Conservation (phyloP, 2,797 vertebrate species). For the Picus viridis region DNA sequence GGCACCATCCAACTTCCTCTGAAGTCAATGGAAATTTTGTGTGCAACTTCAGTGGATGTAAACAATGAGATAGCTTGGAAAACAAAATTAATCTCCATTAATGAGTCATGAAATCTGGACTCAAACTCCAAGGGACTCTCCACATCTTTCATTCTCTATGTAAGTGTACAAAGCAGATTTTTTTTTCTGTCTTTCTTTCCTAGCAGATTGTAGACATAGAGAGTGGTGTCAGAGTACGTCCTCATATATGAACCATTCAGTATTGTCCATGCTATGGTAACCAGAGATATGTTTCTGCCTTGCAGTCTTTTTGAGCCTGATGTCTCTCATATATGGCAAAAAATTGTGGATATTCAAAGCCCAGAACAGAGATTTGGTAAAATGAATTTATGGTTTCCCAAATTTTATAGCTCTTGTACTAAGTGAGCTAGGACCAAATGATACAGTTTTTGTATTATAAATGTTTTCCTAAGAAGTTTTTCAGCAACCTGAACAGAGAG, state of each 20-base stretch:
- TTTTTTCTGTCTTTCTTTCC: neutral
- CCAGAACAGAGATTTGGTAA: neutral
- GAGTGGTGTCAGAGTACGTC: rapidly evolving
- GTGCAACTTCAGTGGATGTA: constrained; percentile 1
- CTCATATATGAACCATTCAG: neutral
- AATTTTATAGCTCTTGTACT: neutral
- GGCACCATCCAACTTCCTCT: constrained; percentile 39
- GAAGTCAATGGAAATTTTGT: constrained; percentile 48
- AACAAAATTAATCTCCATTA: neutral
- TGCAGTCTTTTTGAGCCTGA: neutral
- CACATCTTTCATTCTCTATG: neutral
- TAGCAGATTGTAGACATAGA: neutral
- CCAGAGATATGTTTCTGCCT: neutral
- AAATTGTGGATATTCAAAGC: neutral
- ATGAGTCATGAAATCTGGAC: constrained; percentile 36
- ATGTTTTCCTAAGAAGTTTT: neutral
- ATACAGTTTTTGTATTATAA: neutral
- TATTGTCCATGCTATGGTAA: neutral
- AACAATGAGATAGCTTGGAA: constrained; percentile 44
- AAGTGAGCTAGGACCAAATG: neutral
- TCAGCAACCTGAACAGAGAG: neutral
- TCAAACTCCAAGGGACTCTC: neutral
- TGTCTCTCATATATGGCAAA: neutral
- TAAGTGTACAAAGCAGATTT: neutral
- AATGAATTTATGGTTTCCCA: neutral